Evolutionary conservation across 1,140 invertebrate genomes (phyloP).

Genomic region (Drosophila nigromelanica): DNA sequence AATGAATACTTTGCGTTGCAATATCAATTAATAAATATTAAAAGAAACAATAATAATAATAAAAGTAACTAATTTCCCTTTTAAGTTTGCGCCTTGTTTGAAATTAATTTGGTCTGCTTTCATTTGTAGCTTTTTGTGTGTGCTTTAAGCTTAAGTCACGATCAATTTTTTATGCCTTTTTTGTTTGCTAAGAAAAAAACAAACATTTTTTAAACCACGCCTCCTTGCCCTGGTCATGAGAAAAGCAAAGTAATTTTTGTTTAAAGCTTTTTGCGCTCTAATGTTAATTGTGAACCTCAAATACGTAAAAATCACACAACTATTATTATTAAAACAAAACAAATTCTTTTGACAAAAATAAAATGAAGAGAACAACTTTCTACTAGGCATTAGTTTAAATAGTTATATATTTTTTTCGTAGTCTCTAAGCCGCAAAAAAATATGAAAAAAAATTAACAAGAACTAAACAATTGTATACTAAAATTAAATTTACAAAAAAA

Average conservation of each 20-base stretch:
- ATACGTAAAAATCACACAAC: constrained; percentile 46
- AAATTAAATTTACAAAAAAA: constrained; percentile 44
- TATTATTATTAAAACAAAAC: constrained; percentile 6
- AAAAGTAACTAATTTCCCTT: constrained; percentile 28
- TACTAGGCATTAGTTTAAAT: constrained; percentile 56
- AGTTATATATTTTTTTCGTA: constrained; percentile 59
- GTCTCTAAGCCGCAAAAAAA: constrained; percentile 43
- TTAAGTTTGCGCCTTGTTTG: constrained; percentile 11
- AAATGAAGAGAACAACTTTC: constrained; percentile 23
- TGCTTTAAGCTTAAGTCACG: constrained; percentile 35
- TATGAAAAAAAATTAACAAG: constrained; percentile 16
- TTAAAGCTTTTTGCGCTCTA: constrained; percentile 47
- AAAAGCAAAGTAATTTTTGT: constrained; percentile 4
- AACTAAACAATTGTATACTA: constrained; percentile 58
- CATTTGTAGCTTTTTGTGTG: constrained; percentile 33
- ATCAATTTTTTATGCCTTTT: constrained; percentile 8
- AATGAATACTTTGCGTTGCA: constrained; percentile 42
- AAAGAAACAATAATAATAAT: constrained; percentile 21
- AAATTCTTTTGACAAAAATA: constrained; percentile 16
- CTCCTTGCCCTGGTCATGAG: too few relatives aligned
- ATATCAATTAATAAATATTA: constrained; percentile 47
- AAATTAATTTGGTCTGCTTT: not conserved
- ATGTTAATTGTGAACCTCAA: constrained; percentile 50
- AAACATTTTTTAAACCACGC: not conserved
- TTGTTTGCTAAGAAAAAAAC: constrained; percentile 3